Base-by-base conservation (phyloP, 2,797 vertebrate genomes). In the Myotis findleyi region DNA sequence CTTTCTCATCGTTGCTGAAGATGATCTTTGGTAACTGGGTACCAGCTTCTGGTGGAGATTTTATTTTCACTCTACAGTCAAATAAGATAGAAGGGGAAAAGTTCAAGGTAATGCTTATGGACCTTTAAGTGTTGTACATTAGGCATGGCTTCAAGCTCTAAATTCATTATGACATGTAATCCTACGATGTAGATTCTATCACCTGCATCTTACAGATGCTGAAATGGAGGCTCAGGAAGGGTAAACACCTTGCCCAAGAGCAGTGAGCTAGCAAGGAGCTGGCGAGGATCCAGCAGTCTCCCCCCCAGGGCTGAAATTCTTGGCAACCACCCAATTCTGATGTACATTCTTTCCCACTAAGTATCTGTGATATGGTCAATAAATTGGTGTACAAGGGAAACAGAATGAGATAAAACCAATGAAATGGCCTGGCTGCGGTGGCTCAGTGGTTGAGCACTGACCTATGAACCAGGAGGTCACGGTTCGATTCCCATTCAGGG, bases 11-110 rank as follows among this genome's bases (percentile, higher is more conserved):
- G 71, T 94, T 95, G 21, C 23, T 4, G 11, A 98, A 98, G 59
- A 97, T 4, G 66, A 98, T 98, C 95, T 96, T 97, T 27, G 98
- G 98, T 94, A 98, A 93, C 75, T 97, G 96, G 20, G 95, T 20
- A 12, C 97, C 85, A 89, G 98, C 97, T 95, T 97, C 97, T 62
- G 98, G 93, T 57, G 98, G 96, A 77, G 98, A 98, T 51, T 11
- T 97, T 68, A 98, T 93, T 66, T 91, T 98, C 81, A 98, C 95
- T 36, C 98, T 98, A 33, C 9, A 84, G 18, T 33, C 55, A 94
- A 36, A 9, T 12, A 53, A 92, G 66, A 94, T 0, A 87, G 33
- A 73, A 87, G 77, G 25, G 68, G 21, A 33, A 51, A 41, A 36
- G 69, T 30, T 96, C 72, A 76, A 14, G 68, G 38, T 2, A 21